These are phyloP conservation scores for Elgaria multicarinata DNA, from an alignment of 2,113 vertebrate genomes.

Conservation along the genomic window DNA sequence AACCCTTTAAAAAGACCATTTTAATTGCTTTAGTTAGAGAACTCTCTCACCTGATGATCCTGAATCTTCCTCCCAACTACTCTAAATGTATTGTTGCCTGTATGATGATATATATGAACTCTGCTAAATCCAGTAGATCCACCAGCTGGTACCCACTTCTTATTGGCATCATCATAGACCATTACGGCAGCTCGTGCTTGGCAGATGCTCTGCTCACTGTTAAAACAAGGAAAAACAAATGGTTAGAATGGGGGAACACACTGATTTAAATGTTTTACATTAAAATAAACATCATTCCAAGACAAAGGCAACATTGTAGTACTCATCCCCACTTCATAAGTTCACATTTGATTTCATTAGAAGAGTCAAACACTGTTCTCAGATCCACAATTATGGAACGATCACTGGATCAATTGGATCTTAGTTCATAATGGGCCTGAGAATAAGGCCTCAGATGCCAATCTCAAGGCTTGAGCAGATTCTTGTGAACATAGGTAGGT, in stretches of 20 bases:
- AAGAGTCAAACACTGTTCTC: not conserved
- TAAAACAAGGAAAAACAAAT: constrained; percentile 51
- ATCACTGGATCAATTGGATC: not conserved
- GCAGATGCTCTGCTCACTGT: constrained; percentile 99
- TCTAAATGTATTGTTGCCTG: constrained; percentile 97
- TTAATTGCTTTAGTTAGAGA: not conserved
- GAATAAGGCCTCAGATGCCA: not conserved
- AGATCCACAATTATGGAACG: not conserved
- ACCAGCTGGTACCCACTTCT: constrained; percentile 98
- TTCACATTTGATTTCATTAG: not conserved
- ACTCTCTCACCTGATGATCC: constrained; percentile 92
- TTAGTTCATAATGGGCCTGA: not conserved
- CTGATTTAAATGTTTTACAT: not conserved
- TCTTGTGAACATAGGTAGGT: not conserved
- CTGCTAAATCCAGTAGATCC: constrained; percentile 97
- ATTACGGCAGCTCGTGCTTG: constrained; percentile 98
- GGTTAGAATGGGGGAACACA: constrained; percentile 18
- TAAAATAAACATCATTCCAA: not conserved
- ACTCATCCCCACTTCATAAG: not conserved
- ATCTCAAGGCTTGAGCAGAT: not conserved
- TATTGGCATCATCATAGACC: constrained; percentile 98
- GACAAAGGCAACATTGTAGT: not conserved
- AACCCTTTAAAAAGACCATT: not conserved
- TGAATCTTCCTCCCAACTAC: constrained; percentile 99
- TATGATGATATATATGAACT: constrained; percentile 99